phyloP scores from a whole-genome alignment of 2,888 invertebrate species.

The Saturnia japonica region DNA sequence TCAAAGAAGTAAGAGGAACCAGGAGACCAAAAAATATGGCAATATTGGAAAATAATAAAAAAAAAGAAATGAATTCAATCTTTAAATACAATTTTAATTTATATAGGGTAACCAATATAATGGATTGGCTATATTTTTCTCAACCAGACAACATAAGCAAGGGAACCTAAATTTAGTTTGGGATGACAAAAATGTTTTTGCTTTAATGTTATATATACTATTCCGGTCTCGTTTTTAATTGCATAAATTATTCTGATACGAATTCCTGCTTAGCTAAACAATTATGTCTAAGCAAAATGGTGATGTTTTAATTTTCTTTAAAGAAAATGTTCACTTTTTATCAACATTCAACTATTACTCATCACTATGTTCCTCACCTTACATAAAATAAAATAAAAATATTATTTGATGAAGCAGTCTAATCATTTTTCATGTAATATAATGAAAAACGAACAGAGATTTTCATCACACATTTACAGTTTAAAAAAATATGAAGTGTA shows the following conservation, averaged over 20 bases:
- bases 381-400: background rate
- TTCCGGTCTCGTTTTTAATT: no score
- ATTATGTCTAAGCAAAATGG: no score
- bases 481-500: background rate
- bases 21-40: background rate
- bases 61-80: background rate
- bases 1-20: background rate
- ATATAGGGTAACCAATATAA: background rate
- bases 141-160: background rate
- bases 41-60: background rate
- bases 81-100: slow-evolving; percentile 4
- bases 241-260: no score
- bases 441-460: background rate
- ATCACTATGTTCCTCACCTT: background rate
- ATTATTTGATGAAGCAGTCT: background rate
- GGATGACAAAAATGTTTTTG: no score
- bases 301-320: no score
- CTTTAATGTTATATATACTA: no score
- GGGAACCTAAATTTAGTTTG: no score
- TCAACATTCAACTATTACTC: background rate
- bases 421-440: background rate
- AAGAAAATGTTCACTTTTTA: no score
- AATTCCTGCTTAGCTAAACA: no score
- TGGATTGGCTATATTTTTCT: background rate
- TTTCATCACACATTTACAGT: background rate